phyloP scores from a whole-genome alignment of 2,888 invertebrate genomes.

The Nyleta sp. region DNA sequence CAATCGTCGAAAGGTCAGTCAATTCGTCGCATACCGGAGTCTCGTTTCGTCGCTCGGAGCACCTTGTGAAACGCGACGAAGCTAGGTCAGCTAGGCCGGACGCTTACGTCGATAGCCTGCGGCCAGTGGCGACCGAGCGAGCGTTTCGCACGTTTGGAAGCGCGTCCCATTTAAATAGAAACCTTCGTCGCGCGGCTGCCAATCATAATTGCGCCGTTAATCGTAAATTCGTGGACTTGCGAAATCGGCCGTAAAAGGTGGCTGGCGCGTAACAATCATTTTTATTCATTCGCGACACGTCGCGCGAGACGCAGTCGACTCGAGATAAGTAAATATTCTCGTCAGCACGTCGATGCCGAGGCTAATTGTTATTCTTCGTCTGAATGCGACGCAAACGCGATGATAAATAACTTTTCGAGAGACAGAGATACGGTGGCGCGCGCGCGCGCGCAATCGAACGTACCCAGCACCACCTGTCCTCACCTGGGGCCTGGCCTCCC shows the following conservation, averaged over 20 bases:
- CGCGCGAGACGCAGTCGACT: slow-evolving; percentile 31
- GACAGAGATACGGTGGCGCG: slow-evolving; percentile 34
- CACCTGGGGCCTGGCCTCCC: neutral
- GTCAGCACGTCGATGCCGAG: slow-evolving; percentile 54
- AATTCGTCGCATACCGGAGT: slow-evolving; percentile 1
- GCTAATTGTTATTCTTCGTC: slow-evolving; percentile 61
- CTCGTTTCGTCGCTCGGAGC: slow-evolving; percentile 11
- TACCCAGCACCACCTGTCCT: neutral
- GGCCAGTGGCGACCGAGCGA: slow-evolving; percentile 65
- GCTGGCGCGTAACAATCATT: slow-evolving; percentile 44
- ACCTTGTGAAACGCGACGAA: slow-evolving; percentile 48
- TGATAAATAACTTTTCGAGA: slow-evolving; percentile 58
- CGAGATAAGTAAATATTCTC: slow-evolving; percentile 58
- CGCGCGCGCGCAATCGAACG: neutral
- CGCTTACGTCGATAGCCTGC: slow-evolving; percentile 71
- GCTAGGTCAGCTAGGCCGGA: slow-evolving; percentile 71
- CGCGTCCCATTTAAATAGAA: slow-evolving; percentile 46
- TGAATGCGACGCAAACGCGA: slow-evolving; percentile 55
- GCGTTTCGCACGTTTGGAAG: slow-evolving; percentile 34
- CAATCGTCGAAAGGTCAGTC: neutral
- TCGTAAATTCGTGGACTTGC: slow-evolving; percentile 15
- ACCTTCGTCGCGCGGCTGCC: slow-evolving; percentile 23
- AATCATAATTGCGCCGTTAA: slow-evolving; percentile 38
- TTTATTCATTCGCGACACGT: slow-evolving; percentile 61
- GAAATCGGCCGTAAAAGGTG: slow-evolving; percentile 51